A percentile compares a stretch with the other conserved stretches of the same genome.
These are phyloP conservation scores for Echinometra lucunter DNA, from an alignment of 53 echinoderm and acorn worm genomes.

Conservation along the genomic window DNA sequence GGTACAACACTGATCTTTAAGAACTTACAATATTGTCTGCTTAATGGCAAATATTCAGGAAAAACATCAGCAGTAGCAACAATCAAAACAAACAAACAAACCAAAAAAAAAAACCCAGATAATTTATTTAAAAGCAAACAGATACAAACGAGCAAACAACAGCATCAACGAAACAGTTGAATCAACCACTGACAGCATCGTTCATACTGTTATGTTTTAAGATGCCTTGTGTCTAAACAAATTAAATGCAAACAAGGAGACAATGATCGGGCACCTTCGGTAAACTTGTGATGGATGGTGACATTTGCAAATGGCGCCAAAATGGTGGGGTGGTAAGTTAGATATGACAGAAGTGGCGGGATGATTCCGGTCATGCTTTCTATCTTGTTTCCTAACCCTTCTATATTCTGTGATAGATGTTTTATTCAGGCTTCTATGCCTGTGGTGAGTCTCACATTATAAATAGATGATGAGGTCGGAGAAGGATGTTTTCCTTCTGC, in stretches of 20 bases:
- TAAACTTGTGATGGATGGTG: constrained; percentile 29
- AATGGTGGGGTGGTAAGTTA: constrained; percentile 1
- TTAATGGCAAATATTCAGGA: too few relatives aligned
- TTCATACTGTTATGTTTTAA: background rate
- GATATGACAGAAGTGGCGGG: constrained; percentile 10
- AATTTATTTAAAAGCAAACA: too few relatives aligned
- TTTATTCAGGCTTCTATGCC: constrained; percentile 10
- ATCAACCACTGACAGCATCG: background rate
- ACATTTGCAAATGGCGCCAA: constrained; percentile 16
- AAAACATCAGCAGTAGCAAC: too few relatives aligned
- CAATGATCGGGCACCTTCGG: background rate
- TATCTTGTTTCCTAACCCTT: background rate
- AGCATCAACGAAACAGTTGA: background rate
- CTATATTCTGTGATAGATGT: background rate
- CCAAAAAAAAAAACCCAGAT: too few relatives aligned
- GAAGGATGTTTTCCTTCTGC: background rate
- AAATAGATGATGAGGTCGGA: background rate
- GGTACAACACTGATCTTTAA: too few relatives aligned
- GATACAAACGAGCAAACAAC: too few relatives aligned
- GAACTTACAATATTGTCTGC: too few relatives aligned
- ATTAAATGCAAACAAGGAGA: background rate
- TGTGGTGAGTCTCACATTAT: background rate
- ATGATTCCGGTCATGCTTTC: background rate
- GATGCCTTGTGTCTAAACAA: background rate
- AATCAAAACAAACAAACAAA: too few relatives aligned